Conservation (phyloP, 1,140 invertebrate genomes). For the Neelides sp. region DNA sequence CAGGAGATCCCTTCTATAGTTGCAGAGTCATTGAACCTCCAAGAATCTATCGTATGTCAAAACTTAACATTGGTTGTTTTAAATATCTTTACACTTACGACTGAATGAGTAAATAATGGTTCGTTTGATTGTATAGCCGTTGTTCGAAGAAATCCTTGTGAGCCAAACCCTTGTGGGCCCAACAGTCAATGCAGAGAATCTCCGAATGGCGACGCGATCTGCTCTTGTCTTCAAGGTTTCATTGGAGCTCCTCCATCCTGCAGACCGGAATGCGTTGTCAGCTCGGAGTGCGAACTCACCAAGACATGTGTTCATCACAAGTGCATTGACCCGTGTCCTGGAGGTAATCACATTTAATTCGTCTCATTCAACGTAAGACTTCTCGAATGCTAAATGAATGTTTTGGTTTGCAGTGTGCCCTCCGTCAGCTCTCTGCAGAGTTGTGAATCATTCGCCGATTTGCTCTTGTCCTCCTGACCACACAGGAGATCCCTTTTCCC, state of each 20-base stretch:
- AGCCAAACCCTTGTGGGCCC: slow-evolving; percentile 57
- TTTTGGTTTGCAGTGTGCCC: too few species aligned
- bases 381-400: too few species aligned
- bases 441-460: slow-evolving; percentile 25
- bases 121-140: not conserved
- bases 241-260: slow-evolving; percentile 51
- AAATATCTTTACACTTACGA: not conserved
- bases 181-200: slow-evolving; percentile 50
- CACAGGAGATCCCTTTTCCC: slow-evolving; percentile 19
- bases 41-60: too few species aligned
- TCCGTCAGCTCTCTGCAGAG: slow-evolving; percentile 17
- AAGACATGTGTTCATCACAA: slow-evolving; percentile 52
- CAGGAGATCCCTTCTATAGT: slow-evolving; percentile 34
- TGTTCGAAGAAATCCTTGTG: slow-evolving; percentile 52
- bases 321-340: slow-evolving; percentile 58
- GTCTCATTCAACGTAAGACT: slow-evolving; percentile 6
- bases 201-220: slow-evolving; percentile 52
- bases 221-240: slow-evolving; percentile 49
- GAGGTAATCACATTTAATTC: slow-evolving; percentile 41
- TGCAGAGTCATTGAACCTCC: slow-evolving; percentile 34
- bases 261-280: slow-evolving; percentile 42
- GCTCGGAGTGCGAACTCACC: slow-evolving; percentile 46
- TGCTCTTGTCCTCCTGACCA: slow-evolving; percentile 27
- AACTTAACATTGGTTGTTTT: too few species aligned
- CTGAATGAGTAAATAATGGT: not conserved